A percentile compares a stretch with the other conserved stretches of the same genome.
These are phyloP conservation scores for Camponotus fellah DNA, from an alignment of 2,888 invertebrate genomes.

Conservation along the genomic window DNA sequence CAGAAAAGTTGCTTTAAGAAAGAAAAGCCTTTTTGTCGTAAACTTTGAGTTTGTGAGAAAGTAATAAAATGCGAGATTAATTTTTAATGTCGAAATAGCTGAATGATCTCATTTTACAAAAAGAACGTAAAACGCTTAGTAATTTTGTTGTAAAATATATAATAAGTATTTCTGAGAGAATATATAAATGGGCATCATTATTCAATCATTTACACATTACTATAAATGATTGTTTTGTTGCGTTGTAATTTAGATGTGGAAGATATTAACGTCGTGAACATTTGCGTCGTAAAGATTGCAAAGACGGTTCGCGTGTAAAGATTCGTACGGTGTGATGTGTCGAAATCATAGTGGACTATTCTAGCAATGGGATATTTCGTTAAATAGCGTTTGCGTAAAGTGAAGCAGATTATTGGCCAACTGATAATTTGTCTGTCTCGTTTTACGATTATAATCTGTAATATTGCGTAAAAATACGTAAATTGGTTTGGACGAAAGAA, in stretches of 20 bases:
- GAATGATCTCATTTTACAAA: not conserved
- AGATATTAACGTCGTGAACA: not conserved
- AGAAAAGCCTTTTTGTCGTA: not conserved
- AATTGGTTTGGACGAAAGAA: not conserved
- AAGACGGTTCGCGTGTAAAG: conserved; percentile 25
- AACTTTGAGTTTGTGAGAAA: conserved; percentile 21
- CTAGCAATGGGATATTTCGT: conserved; percentile 2
- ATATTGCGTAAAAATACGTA: not conserved
- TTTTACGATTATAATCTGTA: conserved; percentile 14
- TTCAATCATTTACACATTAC: not conserved
- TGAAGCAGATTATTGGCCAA: conserved; percentile 26
- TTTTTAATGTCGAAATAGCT: not conserved
- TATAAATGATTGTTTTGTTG: conserved; percentile 22
- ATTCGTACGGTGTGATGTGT: conserved; percentile 16
- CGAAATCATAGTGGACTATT: conserved; percentile 25
- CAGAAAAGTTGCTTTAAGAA: not conserved
- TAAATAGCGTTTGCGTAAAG: conserved; percentile 30
- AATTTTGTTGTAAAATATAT: conserved; percentile 28
- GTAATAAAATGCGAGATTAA: not conserved
- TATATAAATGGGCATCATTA: not conserved
- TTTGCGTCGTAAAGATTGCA: conserved; percentile 23
- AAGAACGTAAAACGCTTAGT: not conserved
- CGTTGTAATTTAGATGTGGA: conserved; percentile 15
- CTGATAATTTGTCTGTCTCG: conserved; percentile 18
- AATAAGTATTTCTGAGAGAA: not conserved